Base-by-base conservation (phyloP, 2,797 vertebrate genomes). In the Lutjanus campechanus region DNA sequence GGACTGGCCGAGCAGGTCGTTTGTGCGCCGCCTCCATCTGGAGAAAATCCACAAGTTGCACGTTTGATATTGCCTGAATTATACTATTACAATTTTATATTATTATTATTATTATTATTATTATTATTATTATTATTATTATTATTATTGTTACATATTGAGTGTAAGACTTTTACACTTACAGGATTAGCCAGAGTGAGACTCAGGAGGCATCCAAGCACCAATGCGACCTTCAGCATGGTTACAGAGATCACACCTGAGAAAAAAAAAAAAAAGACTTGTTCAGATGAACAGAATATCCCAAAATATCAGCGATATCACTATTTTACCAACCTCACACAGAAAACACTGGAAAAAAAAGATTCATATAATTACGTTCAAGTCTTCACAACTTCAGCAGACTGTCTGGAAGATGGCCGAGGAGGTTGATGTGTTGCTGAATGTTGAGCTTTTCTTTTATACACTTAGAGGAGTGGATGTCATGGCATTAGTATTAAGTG, bases 161-260 rank as follows among this genome's bases (percentile, higher is more conserved):
- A 15, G 0, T 8, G 20, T 43, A 1, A 70, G 1, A 47, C 15
- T 36, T 8, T 62, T 15, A 60, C 12, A 88, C 83, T 83, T 62
- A 88, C 86, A 69, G 81, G 83, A 16, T 13, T 7, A 70, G 83
- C 81, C 71, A 85, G 62, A 50, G 63, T 6, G 11, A 84, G 51
- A 62, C 67, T 72, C 77, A 84, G 63, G 67, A 86, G 63, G 53
- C 81, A 81, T 63, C 66, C 77, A 36, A 86, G 71, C 40, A 86
- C 5, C 15, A 81, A 2, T 4, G 19, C 29, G 8, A 47, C 29
- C 74, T 86, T 86, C 74, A 81, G 41, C 77, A 84, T 86, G 43
- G 17, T 77, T 67, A 50, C 78, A 70, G 68, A 51, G 36, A 20
- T 63, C 51, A 19, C 55, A 53, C 20, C 71, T 83, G 56, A 20